phyloP scores from a whole-genome alignment of 2,113 vertebrate genomes.

The Laticauda laticaudata region DNA sequence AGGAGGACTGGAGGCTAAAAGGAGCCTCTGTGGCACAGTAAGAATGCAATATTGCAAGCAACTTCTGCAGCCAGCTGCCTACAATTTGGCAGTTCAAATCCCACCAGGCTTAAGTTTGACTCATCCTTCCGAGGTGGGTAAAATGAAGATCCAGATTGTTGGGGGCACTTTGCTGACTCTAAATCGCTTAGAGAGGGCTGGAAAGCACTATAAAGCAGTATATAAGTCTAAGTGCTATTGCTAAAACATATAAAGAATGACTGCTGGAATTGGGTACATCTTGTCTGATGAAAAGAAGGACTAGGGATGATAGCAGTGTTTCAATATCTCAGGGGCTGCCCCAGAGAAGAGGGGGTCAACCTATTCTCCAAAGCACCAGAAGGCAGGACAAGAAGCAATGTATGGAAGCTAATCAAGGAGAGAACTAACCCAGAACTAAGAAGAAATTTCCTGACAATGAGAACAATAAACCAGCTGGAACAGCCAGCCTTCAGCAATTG shows the following conservation, averaged over 20 bases:
- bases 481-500: neutral
- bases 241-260: neutral
- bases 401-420: neutral
- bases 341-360: neutral
- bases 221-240: too few relatives aligned
- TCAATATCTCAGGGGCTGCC: neutral
- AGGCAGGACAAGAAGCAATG: neutral
- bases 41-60: too few relatives aligned
- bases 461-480: neutral
- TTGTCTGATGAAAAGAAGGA: neutral
- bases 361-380: neutral
- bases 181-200: too few relatives aligned
- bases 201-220: too few relatives aligned
- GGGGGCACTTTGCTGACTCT: too few relatives aligned
- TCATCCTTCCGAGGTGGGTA: too few relatives aligned
- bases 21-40: too few relatives aligned
- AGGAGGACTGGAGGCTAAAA: neutral
- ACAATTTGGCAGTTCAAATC: too few relatives aligned
- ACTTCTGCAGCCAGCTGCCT: too few relatives aligned
- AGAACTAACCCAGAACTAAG: neutral
- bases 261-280: neutral
- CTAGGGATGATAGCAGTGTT: neutral
- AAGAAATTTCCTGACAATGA: neutral
- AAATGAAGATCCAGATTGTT: too few relatives aligned
- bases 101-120: too few relatives aligned